phyloP scores from a whole-genome alignment of 1,140 invertebrate species.

The Drosophila melanica region DNA sequence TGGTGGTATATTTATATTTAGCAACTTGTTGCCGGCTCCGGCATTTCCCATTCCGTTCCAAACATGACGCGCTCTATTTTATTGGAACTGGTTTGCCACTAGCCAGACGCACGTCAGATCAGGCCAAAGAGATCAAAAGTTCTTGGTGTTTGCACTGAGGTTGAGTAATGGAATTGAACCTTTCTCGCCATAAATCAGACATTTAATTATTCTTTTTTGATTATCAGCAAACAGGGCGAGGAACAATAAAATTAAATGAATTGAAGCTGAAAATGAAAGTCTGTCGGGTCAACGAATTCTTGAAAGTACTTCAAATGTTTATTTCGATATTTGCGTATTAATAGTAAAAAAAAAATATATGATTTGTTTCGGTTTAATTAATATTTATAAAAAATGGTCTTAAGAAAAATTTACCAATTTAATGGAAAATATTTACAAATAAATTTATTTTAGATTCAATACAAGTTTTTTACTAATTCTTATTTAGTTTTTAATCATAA shows the following conservation, averaged over 20 bases:
- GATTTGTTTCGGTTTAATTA: no score
- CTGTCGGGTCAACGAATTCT: slow-evolving; percentile 57
- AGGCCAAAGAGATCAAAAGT: slow-evolving; percentile 38
- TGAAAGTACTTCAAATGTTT: slow-evolving; percentile 7
- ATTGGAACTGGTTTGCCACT: slow-evolving; percentile 63
- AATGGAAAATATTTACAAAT: no score
- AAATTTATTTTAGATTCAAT: no score
- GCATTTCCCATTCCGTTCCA: slow-evolving; percentile 53
- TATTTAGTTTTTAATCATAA: no score
- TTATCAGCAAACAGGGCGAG: slow-evolving; percentile 17
- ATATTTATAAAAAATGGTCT: background rate
- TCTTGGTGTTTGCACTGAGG: slow-evolving; percentile 42
- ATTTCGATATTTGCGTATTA: background rate
- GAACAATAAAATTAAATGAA: slow-evolving; percentile 32
- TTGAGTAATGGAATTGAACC: slow-evolving; percentile 47
- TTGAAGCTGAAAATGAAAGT: slow-evolving; percentile 58
- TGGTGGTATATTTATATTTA: slow-evolving; percentile 24
- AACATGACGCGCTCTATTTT: slow-evolving; percentile 51
- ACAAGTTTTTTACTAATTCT: no score
- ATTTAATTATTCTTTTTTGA: slow-evolving; percentile 61
- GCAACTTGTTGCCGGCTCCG: slow-evolving; percentile 40
- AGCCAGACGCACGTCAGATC: slow-evolving; percentile 68
- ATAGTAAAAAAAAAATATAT: no score
- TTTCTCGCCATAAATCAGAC: slow-evolving; percentile 27
- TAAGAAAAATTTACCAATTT: background rate